Evolutionary conservation across 35 echinoderm and acorn worm species (phyloP), one percentile per base, ranked within the genome.

Genomic region (Ophiothrix spiculata): DNA sequence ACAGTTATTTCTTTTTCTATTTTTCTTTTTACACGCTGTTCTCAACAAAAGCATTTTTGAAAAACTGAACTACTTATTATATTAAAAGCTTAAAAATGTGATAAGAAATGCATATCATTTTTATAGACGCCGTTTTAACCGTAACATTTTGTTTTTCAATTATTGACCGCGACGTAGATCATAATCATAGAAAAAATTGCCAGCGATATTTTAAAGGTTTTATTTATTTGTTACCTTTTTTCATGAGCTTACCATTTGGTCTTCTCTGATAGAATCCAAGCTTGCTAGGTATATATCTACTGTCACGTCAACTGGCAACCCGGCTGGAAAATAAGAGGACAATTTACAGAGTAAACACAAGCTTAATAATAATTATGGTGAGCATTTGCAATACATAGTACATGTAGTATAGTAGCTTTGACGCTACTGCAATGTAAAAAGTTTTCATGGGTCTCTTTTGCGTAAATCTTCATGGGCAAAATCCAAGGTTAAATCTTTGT

Each of bases 281-380:
- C 80, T 82, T 42, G 80, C 80, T 41, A 82, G 42, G 40, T 82
- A 82, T 6, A 82, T 33, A 45, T 82, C 80, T 10, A 82, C 40
- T 6, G 38, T 82, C 13, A 82, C 80, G 40, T 54, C 25, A 29
- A 82, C 80, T 3, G 80, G 38, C 0, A 31, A 32, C n/a, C 80
- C 80, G 49, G 80, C 80, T 82, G 29, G 0, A 36, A 37, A 37
- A 10, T 31, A 60, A 37, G 36, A 42, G 33, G 33, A n/a, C n/a
- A n/a, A n/a, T n/a, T n/a, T n/a, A n/a, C n/a, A 6, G 4, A 74
- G 33, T 74, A 74, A 29, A 74, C 4, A 25, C n/a, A 79, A 2
- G 31, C 17, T 2, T 28, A 8, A 36, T 37, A 28, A 1, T 1
- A 28, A 80, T 23, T 0, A 0, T 28, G 21, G 29, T 36, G 36